Percentiles rank a stretch among this genome's conserved stretches.
phyloP scores from a whole-genome alignment of 1,140 invertebrate species.

The Monochamus saltuarius region DNA sequence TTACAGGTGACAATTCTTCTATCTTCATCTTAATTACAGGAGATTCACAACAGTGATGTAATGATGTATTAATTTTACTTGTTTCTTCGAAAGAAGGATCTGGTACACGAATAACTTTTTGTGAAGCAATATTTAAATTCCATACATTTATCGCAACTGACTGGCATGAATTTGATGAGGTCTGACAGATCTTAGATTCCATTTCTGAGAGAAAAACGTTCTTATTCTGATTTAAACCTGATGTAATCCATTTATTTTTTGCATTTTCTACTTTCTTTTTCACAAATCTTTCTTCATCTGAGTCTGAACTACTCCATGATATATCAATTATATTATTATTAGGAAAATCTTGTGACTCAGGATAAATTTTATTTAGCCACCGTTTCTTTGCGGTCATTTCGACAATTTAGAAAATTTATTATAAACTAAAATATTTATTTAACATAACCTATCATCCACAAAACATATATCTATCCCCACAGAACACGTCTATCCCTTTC shows the following conservation, averaged over 20 bases:
- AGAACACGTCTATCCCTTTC: too few relatives aligned
- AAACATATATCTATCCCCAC: too few relatives aligned
- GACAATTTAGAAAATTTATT: not conserved
- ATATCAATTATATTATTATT: constrained; percentile 20
- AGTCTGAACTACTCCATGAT: constrained; percentile 33
- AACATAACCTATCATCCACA: too few relatives aligned
- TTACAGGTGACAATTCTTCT: constrained; percentile 23
- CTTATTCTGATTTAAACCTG: not conserved
- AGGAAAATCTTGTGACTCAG: constrained; percentile 8
- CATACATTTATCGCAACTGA: too few relatives aligned
- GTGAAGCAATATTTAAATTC: too few relatives aligned
- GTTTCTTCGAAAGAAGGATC: too few relatives aligned
- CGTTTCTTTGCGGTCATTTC: constrained; percentile 20
- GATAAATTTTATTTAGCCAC: constrained; percentile 15
- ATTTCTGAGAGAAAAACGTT: not conserved
- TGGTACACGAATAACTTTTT: too few relatives aligned
- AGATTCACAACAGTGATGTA: not conserved
- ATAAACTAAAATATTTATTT: too few relatives aligned
- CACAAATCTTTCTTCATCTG: constrained; percentile 11
- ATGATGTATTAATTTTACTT: too few relatives aligned
- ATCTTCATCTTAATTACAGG: constrained; percentile 15
- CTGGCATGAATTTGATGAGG: too few relatives aligned
- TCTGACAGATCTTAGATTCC: too few relatives aligned
- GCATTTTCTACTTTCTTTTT: constrained; percentile 5
- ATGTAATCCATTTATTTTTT: not conserved